phyloP scores from a whole-genome alignment of 2,797 vertebrate genomes.

The Diplodus sargus region DNA sequence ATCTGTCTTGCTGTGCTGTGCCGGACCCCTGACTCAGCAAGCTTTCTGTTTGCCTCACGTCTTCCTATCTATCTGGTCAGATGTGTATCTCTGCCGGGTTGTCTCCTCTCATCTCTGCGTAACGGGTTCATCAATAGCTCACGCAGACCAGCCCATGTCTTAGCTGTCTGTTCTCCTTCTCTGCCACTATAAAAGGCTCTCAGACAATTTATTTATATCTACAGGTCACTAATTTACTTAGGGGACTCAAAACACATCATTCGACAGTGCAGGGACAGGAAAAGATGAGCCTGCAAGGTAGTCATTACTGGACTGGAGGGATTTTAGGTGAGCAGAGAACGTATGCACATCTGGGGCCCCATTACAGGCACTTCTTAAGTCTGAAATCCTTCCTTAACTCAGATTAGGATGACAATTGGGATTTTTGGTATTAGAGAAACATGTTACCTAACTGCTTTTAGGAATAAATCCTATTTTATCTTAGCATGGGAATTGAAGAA shows the following conservation, averaged over 20 bases:
- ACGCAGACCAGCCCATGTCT: slow-evolving; percentile 23
- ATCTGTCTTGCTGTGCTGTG: slow-evolving; percentile 45
- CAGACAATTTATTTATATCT: slow-evolving; percentile 55
- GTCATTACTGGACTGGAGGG: background rate
- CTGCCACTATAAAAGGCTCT: slow-evolving; percentile 31
- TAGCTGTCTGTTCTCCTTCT: slow-evolving; percentile 21
- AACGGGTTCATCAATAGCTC: slow-evolving; percentile 56
- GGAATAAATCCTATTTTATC: too few species aligned
- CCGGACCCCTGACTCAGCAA: slow-evolving; percentile 48
- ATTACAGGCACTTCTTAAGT: too few species aligned
- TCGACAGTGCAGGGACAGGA: background rate
- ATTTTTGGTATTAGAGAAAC: too few species aligned
- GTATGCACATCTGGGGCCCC: background rate
- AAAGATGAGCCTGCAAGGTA: background rate
- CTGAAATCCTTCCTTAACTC: too few species aligned
- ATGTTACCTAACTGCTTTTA: too few species aligned
- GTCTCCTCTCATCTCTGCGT: slow-evolving; percentile 47
- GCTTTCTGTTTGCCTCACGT: slow-evolving; percentile 67
- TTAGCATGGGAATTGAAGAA: too few species aligned
- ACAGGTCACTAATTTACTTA: slow-evolving; percentile 41
- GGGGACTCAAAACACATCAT: slow-evolving; percentile 12
- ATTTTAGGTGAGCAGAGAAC: background rate
- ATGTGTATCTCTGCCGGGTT: slow-evolving; percentile 44
- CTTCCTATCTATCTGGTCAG: slow-evolving; percentile 54
- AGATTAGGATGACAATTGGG: too few species aligned